phyloP scores from a whole-genome alignment of 2,113 vertebrate species.

The Planiliza haematocheilus region DNA sequence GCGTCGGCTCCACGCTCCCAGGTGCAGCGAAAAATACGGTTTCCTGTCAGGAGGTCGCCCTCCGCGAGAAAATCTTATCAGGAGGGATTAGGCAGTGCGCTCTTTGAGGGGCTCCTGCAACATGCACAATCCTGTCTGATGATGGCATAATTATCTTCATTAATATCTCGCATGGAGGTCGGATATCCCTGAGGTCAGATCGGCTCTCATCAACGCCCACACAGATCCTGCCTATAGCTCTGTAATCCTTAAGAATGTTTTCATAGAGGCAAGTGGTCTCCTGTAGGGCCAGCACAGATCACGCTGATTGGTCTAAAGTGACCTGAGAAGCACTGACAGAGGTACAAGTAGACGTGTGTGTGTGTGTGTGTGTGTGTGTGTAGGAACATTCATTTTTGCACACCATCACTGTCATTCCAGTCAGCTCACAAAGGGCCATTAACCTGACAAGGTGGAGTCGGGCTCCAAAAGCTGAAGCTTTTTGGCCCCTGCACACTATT shows the following conservation, averaged over 20 bases:
- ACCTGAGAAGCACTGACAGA: conserved; percentile 60
- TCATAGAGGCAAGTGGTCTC: conserved; percentile 53
- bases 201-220: conserved; percentile 58
- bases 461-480: conserved; percentile 55
- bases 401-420: conserved; percentile 59
- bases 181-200: conserved; percentile 53
- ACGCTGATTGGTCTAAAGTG: conserved; percentile 57
- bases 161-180: conserved; percentile 60
- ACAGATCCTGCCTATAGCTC: conserved; percentile 43
- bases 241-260: conserved; percentile 71
- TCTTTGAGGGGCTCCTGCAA: not conserved
- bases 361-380: conserved; percentile 30
- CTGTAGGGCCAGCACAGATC: conserved; percentile 39
- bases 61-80: conserved; percentile 17
- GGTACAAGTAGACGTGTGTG: conserved; percentile 39
- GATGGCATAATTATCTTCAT: conserved; percentile 63
- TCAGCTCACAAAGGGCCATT: conserved; percentile 71
- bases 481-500: conserved; percentile 75
- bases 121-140: conserved; percentile 34
- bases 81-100: conserved; percentile 17
- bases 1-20: not conserved
- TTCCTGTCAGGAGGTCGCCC: no score
- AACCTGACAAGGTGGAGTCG: conserved; percentile 76
- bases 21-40: conserved; percentile 8
- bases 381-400: conserved; percentile 52